A percentile compares a stretch with the other conserved stretches of the same genome.
phyloP scores from a whole-genome alignment of 2,113 vertebrate genomes.

The Gambusia holbrooki region DNA sequence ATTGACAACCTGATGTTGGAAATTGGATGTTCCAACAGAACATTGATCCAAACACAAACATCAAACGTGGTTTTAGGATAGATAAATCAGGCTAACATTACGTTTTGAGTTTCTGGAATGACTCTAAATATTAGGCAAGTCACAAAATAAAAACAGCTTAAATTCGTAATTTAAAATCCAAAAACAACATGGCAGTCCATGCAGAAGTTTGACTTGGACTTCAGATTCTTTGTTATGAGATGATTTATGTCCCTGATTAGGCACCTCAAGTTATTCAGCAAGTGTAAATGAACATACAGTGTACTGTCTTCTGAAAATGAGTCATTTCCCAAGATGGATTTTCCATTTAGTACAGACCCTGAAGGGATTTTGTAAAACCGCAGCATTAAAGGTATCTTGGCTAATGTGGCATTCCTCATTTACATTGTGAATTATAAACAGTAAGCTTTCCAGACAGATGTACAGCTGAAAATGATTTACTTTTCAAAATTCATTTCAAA shows the following conservation, averaged over 20 bases:
- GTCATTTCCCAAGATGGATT: conserved; percentile 1
- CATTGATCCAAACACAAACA: background rate
- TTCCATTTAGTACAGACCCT: background rate
- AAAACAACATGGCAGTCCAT: background rate
- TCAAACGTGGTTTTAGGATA: background rate
- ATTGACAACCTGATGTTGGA: background rate
- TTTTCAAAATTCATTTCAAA: background rate
- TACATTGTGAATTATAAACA: background rate
- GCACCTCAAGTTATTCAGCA: background rate
- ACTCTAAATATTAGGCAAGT: background rate
- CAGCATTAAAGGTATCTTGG: background rate
- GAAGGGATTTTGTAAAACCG: background rate
- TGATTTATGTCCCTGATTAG: background rate
- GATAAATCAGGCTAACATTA: background rate
- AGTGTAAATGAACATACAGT: conserved; percentile 7
- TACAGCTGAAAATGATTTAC: background rate
- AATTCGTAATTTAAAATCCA: background rate
- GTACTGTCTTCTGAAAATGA: conserved; percentile 1
- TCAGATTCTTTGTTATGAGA: background rate
- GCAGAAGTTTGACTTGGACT: background rate
- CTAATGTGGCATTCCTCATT: background rate
- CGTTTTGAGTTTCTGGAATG: background rate
- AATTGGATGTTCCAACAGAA: background rate
- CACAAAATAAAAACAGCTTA: background rate
- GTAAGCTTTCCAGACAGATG: background rate